Evolutionary conservation across 2,797 vertebrate species (phyloP), one percentile per base, ranked within the genome.

Genomic region (Aratinga solstitialis): DNA sequence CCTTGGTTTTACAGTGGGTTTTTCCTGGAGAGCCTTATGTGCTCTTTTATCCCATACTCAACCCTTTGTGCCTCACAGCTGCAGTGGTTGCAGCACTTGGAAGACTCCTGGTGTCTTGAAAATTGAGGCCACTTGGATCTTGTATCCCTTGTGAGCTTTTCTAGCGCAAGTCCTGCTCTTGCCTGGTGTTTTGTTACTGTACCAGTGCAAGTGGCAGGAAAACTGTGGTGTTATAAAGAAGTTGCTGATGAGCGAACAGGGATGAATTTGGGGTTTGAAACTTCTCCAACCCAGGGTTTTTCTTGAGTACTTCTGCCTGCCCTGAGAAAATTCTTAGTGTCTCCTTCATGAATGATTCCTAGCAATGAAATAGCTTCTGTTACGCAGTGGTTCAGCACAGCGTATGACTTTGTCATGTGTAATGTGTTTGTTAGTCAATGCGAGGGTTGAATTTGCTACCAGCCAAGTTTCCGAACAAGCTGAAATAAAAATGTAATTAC

Each of bases 381-480:
- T 61, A 42, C 2, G 10, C 62, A 27, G 51, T 27, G 47, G 38
- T 30, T 77, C 2, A 8, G 32, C 42, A 26, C 26, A 69, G 47
- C 9, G 17, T 79, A 22, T 47, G 59, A n/a, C 30, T 84, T n/a
- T 30, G 61, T 75, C 29, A 16, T 1, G 7, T 43, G 42, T 79
- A 56, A 51, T 0, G 0, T 29, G 50, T 50, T 87, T 88, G 74
- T 71, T 26, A 48, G 30, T 29, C 63, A 26, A 4, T 0, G 0
- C 0, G 1, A 61, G 34, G 12, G 29, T 5, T 12, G 2, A 23
- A 8, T 29, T 61, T 62, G 8, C 48, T 86, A 77, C 62, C 76
- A 87, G 68, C 51, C 66, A 67, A 77, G 40, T 62, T 89, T 51
- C 90, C 61, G 40, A 87, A 79, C n/a, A 43, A 85, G 54, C 68